These are phyloP conservation scores for Andricus curvator DNA, from an alignment of 2,888 invertebrate species.

Conservation along the genomic window DNA sequence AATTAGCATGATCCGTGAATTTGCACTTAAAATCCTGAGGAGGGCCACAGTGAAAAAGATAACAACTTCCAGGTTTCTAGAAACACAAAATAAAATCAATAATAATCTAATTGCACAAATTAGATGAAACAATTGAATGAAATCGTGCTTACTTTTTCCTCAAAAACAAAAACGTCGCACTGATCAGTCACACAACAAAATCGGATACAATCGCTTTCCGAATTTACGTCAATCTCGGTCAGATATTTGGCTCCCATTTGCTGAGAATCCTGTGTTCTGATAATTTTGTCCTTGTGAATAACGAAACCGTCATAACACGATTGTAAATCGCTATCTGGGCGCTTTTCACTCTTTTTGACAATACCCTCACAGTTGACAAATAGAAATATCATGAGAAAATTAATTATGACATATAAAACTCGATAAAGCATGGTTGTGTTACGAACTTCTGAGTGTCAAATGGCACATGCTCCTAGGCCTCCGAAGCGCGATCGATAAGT, in stretches of 20 bases:
- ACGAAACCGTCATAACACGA: conserved; percentile 89
- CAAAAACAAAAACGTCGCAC: conserved; percentile 95
- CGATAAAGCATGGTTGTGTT: conserved; percentile 65
- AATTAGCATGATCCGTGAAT: conserved; percentile 93
- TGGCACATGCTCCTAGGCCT: conserved; percentile 50
- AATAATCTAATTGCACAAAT: conserved; percentile 15
- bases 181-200: conserved; percentile 92
- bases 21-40: conserved; percentile 95
- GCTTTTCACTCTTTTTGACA: conserved; percentile 66
- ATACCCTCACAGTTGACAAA: conserved; percentile 60
- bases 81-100: conserved; percentile 58
- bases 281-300: conserved; percentile 93
- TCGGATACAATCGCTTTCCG: conserved; percentile 89
- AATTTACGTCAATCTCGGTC: conserved; percentile 90
- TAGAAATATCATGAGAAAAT: conserved; percentile 65
- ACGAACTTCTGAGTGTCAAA: conserved; percentile 44
- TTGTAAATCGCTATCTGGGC: conserved; percentile 82
- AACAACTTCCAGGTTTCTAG: conserved; percentile 92
- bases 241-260: conserved; percentile 93
- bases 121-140: not conserved
- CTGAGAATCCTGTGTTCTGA: conserved; percentile 92
- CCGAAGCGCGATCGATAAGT: conserved; percentile 52
- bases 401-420: conserved; percentile 63
- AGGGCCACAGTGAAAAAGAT: conserved; percentile 94
- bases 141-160: conserved; percentile 86